A percentile compares a stretch with the other conserved stretches of the same genome.
phyloP scores from a whole-genome alignment of 2,113 vertebrate species.

The Antennarius striatus region DNA sequence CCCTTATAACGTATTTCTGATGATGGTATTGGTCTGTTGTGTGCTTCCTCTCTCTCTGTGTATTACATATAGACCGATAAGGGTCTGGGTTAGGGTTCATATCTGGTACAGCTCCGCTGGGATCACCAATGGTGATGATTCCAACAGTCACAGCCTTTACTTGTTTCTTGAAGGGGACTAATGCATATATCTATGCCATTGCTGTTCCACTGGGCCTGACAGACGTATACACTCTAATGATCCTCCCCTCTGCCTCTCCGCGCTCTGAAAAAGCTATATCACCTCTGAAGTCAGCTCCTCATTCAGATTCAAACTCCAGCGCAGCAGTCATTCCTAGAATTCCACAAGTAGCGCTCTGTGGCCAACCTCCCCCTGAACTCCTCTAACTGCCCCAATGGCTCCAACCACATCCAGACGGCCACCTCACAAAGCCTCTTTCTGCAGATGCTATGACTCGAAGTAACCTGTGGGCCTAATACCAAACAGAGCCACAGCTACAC shows the following conservation, averaged over 20 bases:
- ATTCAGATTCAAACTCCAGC: constrained; percentile 53
- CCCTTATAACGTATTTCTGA: constrained; percentile 26
- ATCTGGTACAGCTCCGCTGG: constrained; percentile 15
- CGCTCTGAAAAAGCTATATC: constrained; percentile 22
- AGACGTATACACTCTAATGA: neutral
- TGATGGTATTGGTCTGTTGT: constrained; percentile 3
- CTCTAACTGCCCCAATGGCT: constrained; percentile 25
- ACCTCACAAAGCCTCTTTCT: constrained; percentile 78
- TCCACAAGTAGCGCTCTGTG: constrained; percentile 73
- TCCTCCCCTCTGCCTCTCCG: neutral
- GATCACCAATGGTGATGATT: neutral
- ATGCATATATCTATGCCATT: neutral
- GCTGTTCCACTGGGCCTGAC: neutral
- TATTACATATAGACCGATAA: constrained; percentile 24
- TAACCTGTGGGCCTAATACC: constrained; percentile 25
- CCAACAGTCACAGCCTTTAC: neutral
- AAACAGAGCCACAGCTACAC: neutral
- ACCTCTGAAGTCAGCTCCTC: constrained; percentile 42
- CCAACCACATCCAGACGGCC: constrained; percentile 59
- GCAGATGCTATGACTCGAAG: constrained; percentile 37
- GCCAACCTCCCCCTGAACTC: constrained; percentile 70
- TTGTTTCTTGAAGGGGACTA: neutral
- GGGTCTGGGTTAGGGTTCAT: constrained; percentile 17
- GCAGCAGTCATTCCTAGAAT: constrained; percentile 79
- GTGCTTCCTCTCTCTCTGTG: no score